These are phyloP conservation scores for Stomatorhinus walkeri DNA, from an alignment of 2,797 vertebrate genomes.

Conservation along the genomic window DNA sequence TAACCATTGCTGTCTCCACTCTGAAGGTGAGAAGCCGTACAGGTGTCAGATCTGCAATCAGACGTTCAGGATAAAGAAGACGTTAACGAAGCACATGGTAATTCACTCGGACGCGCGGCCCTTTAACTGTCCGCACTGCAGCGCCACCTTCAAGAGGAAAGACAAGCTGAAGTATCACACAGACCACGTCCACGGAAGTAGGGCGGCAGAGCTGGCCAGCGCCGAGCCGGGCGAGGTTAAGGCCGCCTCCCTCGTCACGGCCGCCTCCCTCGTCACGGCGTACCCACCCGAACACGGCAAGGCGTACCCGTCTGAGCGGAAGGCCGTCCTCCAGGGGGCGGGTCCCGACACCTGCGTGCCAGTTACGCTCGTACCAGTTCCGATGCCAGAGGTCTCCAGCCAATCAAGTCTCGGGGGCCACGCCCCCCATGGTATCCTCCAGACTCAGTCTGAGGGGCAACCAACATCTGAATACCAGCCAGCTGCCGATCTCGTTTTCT, in stretches of 20 bases:
- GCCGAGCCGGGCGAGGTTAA: conserved; percentile 42
- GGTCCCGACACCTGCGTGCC: conserved; percentile 60
- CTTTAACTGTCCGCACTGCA: conserved; percentile 91
- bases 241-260: too few species aligned
- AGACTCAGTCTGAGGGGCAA: conserved; percentile 52
- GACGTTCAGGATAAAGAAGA: conserved; percentile 97
- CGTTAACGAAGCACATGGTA: conserved; percentile 95
- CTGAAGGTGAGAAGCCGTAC: conserved; percentile 90
- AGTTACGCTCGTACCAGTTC: conserved; percentile 57
- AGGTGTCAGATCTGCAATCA: conserved; percentile 90
- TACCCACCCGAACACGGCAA: conserved; percentile 36
- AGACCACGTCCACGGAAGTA: conserved; percentile 85
- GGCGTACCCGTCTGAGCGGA: conserved; percentile 39
- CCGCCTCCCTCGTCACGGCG: conserved; percentile 41
- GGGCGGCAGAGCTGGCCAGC: conserved; percentile 60
- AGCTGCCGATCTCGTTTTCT: conserved; percentile 76
- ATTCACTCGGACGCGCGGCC: conserved; percentile 95
- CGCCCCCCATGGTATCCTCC: conserved; percentile 52
- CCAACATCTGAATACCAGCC: conserved; percentile 69
- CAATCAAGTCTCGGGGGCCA: conserved; percentile 53
- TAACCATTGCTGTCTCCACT: neutral
- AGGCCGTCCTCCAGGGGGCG: conserved; percentile 52
- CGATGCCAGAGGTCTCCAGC: conserved; percentile 52
- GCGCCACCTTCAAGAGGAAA: conserved; percentile 91
- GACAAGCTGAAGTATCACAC: conserved; percentile 96